These are phyloP conservation scores for Macroglossus sobrinus DNA, from an alignment of 2,113 vertebrate species.

Conservation along the genomic window DNA sequence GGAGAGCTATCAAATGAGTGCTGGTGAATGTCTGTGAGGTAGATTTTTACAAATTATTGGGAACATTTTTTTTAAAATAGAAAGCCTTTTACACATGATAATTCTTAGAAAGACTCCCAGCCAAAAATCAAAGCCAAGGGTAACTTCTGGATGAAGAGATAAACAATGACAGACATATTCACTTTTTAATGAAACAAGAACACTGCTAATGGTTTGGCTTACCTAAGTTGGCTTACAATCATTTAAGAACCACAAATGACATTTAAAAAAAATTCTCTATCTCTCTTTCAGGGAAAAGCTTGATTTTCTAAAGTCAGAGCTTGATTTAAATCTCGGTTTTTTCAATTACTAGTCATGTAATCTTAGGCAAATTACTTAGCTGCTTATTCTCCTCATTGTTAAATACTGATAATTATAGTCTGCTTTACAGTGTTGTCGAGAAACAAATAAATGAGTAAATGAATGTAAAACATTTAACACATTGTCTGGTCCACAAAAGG, in stretches of 20 bases:
- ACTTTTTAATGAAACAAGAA: neutral
- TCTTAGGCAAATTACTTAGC: neutral
- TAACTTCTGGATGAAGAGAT: neutral
- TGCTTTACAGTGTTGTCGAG: neutral
- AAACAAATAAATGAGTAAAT: conserved; percentile 41
- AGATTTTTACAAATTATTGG: neutral
- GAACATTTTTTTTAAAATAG: neutral
- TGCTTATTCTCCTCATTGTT: conserved; percentile 15
- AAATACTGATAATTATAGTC: neutral
- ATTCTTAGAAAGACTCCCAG: neutral
- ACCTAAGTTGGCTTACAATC: neutral
- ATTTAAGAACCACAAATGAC: neutral
- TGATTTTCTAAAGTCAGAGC: neutral
- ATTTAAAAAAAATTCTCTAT: neutral
- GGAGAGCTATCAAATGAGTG: neutral
- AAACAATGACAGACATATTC: neutral
- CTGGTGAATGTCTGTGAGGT: neutral
- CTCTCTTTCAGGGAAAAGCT: neutral
- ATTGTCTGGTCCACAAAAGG: neutral
- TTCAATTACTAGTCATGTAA: neutral
- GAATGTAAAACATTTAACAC: neutral
- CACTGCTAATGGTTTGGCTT: neutral
- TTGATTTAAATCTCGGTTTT: conserved; percentile 13
- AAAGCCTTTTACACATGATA: neutral
- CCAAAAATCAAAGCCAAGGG: neutral